Evolutionary conservation across 2,888 invertebrate genomes (phyloP), one percentile per base, ranked within the genome.

Genomic region (Aleiodes testaceus): DNA sequence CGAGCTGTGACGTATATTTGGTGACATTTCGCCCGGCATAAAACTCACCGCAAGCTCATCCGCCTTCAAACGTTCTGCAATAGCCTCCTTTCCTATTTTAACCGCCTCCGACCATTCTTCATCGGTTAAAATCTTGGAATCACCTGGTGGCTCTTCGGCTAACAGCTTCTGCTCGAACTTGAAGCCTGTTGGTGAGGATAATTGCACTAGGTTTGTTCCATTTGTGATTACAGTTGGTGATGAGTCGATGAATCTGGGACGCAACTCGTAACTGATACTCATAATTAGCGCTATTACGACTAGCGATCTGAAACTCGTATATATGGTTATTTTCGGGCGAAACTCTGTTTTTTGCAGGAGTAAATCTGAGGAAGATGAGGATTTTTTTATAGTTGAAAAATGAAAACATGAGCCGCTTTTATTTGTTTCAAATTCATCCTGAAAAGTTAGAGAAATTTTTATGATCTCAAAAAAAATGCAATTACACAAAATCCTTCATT

Each of bases 1-100:
- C 63, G 91, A 89, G 81, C 94, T 94, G 65, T 95, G 95, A 49
- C 92, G 90, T 75, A 89, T 91, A 22, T 93, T 92, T 0, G 94
- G 93, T 4, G 91, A 91, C 71, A 91, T 88, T 0, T 87, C 77
- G 0, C 87, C 87, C 49, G 92, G 78, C 0, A 92, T 90, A 7
- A 88, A 88, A 0, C 87, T 81, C n/a, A 88, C 87, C 0, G 88
- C 83, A 42, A 87, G 88, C 75, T 69, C 66, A 70, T 94, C 94
- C 4, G 91, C 86, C 14, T 88, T 84, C 71, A 90, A 88, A 3
- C 91, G 89, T 61, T 89, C 87, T 0, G 87, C 84, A 7, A 95
- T 87, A 0, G 91, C 92, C 20, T 87, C 88, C 22, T 90, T 88
- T 0, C 93, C 93, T 4, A 87, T 89, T 55, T 85, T 78, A 1